Base-by-base conservation (phyloP, 2,888 invertebrate species). In the Bursaphelenchus okinawaensis region DNA sequence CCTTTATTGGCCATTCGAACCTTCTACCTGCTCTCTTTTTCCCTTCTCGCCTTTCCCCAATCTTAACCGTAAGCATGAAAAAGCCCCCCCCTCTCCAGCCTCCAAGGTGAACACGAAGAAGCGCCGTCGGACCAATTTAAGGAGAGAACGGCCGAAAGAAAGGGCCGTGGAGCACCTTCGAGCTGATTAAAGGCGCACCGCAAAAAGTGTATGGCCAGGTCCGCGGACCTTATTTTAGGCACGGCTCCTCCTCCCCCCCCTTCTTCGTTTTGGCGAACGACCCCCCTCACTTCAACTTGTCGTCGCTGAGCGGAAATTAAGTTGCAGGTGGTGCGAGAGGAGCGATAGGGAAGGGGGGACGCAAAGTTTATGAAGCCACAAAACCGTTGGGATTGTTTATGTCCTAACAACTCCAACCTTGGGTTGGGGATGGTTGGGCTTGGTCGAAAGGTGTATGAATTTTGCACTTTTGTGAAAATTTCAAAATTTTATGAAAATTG, bases 311-410 rank as follows among this genome's bases (percentile, higher is more conserved):
- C 40, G 40, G 40, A 40, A 40, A 40, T 40, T 40, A 40, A 40
- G 40, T 40, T 40, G 40, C 40, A 27, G 23, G 23, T 28, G 55
- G 55, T 16, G 54, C 54, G 54, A 54, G 57, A 27, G n/a, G n/a
- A 57, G 16, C 40, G 40, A 40, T n/a, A n/a, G 40, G n/a, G 40
- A 61, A 61, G 40, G n/a, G 60, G 31, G 40, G 40, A 12, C 40
- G 16, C 12, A 12, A 40, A 40, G 40, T 40, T 40, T 40, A 40
- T 40, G 40, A 40, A 40, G 61, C 16, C 24, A 40, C 22, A 16
- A 22, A 29, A 56, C 9, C 26, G 50, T 40, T 26, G 50, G 27
- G 40, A 40, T 40, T 40, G 40, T 40, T 40, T 40, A 40, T 40
- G 40, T n/a, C 40, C 40, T 1, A 52, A 16, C 52, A 52, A 52